Evolutionary conservation across 1,140 invertebrate species (phyloP), one percentile per base, ranked within the genome.

Genomic region (Diprion similis): DNA sequence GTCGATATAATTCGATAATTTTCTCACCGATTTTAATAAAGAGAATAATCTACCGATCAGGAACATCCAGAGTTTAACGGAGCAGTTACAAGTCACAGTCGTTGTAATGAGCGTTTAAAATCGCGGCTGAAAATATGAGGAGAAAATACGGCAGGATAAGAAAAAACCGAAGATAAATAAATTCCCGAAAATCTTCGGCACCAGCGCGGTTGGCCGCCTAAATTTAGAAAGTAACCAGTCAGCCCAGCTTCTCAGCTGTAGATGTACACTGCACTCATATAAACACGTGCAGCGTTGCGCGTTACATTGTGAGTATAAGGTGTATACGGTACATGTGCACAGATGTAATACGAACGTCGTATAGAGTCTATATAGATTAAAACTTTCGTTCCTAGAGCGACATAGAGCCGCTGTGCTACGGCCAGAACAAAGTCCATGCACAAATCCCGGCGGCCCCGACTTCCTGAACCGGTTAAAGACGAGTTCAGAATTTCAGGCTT

Each of bases 171-270:
- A 37, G 24, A 9, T 59, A 59, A 17, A 59, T 59, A 59, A 17
- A 59, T 59, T 59, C 6, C 11, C 8, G 51, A 59, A 59, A 59
- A 59, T 13, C 6, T 59, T 59, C 11, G 51, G 11, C 51, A 59
- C 51, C 51, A 9, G 51, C n/a, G 9, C 11, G 4, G 51, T 17
- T 59, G n/a, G 51, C n/a, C 51, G 76, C 79, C 79, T 83, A 83
- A 83, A 82, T 83, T 83, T 83, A 83, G 81, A 83, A 83, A 83
- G 80, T 80, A 80, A 75, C 76, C 77, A 73, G 73, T 59, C 51
- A 17, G 70, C 74, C 77, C 75, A 72, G 66, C 78, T 79, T 77
- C 75, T 76, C 77, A 76, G 37, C 8, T 48, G 11, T 15, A 9
- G 51, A 59, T 15, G 6, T 59, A 59, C 51, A 37, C 24, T 37